phyloP scores from a whole-genome alignment of 2,113 vertebrate species.

The Elanus axillaris region DNA sequence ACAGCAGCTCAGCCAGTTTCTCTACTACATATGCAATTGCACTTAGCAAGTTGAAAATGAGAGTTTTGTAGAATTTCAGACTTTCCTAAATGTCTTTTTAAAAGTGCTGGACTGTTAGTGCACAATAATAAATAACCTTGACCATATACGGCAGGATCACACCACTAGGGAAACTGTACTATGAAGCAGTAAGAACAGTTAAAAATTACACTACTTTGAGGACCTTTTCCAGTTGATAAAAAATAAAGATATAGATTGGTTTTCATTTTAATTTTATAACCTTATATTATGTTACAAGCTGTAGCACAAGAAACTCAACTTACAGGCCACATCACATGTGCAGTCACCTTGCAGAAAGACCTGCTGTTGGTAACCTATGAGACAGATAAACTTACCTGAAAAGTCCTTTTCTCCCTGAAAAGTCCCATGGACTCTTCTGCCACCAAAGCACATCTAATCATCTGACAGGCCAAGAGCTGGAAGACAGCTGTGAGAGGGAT shows the following conservation, averaged over 20 bases:
- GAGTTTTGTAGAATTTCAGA: neutral
- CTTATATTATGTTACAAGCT: neutral
- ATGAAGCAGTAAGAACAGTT: neutral
- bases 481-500: neutral
- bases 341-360: neutral
- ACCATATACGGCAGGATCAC: neutral
- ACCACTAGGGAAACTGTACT: neutral
- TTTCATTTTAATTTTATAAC: neutral
- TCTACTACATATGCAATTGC: neutral
- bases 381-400: neutral
- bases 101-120: neutral
- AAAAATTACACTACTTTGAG: neutral
- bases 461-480: neutral
- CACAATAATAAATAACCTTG: neutral
- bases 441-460: neutral
- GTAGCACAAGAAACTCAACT: neutral
- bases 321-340: fast-evolving
- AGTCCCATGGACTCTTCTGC: neutral
- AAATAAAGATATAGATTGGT: neutral
- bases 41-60: neutral
- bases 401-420: neutral
- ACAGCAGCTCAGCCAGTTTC: neutral
- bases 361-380: neutral
- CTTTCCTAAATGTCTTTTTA: neutral
- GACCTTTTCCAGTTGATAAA: neutral